Evolutionary conservation across 1,140 invertebrate species (phyloP), one percentile per base, ranked within the genome.

Genomic region (Protaetia brevitarsis): DNA sequence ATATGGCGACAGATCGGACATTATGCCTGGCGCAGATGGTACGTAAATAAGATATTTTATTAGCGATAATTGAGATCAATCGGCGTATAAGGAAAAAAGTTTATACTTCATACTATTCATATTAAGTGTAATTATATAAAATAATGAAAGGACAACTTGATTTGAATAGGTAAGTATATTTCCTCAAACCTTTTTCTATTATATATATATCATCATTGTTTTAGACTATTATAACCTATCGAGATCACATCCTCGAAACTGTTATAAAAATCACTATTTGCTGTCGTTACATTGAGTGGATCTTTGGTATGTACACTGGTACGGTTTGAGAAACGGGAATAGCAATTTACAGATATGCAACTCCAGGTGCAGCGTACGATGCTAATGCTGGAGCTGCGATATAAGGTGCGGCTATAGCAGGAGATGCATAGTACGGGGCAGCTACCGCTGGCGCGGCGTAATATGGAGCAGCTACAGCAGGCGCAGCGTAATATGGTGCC

Each of bases 381-480:
- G 77, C 74, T 16, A 69, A 70, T 57, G 72, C 74, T 8, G 80
- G 78, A 21, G 80, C 57, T 19, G 69, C 66, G 30, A 65, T 29
- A 8, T 67, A 66, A 8, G 68, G 64, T 11, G 67, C 37, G 8
- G 66, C 51, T 8, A 71, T 63, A 6, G 71, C 70, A 58, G 72
- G 70, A 29, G n/a, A n/a, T n/a, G n/a, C n/a, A n/a, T n/a, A n/a
- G n/a, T n/a, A n/a, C n/a, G n/a, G n/a, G n/a, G 62, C 41, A 30
- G 64, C 29, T 2, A 37, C 29, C 23, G 68, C 56, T 21, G 73
- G 58, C n/a, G 68, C 67, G 2, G n/a, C n/a, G n/a, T n/a, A n/a
- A n/a, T n/a, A n/a, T n/a, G 64, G 64, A 36, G 65, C 61, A 5
- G 65, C 45, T 10, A 66, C 61, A 8, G 63, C 56, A 8, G 72